Evolutionary conservation across 2,797 vertebrate genomes (phyloP).

Genomic region (Arrhamphus sclerolepis): DNA sequence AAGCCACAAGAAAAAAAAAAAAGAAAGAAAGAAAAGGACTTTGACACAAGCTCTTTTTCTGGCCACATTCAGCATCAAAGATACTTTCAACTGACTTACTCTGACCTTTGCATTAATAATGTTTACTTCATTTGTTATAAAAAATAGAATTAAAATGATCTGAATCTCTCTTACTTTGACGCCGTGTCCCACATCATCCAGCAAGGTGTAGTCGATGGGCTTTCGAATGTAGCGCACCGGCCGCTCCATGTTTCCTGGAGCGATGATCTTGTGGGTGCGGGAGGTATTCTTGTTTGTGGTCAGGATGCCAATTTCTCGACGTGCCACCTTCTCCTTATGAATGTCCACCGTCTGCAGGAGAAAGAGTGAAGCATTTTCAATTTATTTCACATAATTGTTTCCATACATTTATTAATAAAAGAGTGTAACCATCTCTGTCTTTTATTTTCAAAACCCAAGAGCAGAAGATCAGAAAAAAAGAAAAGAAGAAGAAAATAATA

Average conservation of each 20-base stretch:
- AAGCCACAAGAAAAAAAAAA: constrained; percentile 15
- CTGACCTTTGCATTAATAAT: neutral
- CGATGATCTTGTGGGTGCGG: constrained; percentile 99
- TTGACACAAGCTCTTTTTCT: constrained; percentile 1
- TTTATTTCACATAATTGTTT: no score
- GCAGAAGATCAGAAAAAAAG: no score
- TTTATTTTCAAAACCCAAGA: no score
- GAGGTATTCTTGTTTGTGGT: constrained; percentile 99
- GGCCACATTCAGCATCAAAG: neutral
- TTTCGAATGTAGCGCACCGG: constrained; percentile 99
- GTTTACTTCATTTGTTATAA: no score
- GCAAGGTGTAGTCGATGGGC: constrained; percentile 97
- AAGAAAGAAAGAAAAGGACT: no score
- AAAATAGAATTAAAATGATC: no score
- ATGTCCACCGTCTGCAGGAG: constrained; percentile 94
- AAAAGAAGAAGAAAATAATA: no score
- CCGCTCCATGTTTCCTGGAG: constrained; percentile 96
- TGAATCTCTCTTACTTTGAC: constrained; percentile 88
- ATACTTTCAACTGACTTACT: neutral
- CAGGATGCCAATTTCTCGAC: constrained; percentile 98
- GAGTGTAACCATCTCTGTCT: no score
- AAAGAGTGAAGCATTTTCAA: constrained; percentile 9
- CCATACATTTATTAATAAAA: no score
- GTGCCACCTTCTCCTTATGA: constrained; percentile 98
- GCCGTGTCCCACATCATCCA: constrained; percentile 98